Conservation (phyloP, 1,140 invertebrate genomes). For the Hirudo medicinalis region DNA sequence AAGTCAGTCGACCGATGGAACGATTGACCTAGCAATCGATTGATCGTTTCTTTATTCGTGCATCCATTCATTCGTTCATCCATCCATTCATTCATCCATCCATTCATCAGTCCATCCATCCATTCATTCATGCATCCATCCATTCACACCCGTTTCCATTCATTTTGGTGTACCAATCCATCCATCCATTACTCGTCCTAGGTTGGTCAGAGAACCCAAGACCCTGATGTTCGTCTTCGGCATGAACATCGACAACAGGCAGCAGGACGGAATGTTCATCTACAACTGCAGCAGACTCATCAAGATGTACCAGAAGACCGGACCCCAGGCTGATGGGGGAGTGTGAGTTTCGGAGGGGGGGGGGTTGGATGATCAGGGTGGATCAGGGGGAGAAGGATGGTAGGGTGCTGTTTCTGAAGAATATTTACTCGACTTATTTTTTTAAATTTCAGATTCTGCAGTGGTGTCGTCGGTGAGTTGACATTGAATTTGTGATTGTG, state of each 20-base stretch:
- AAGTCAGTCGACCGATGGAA: slow-evolving; percentile 28
- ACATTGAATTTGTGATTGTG: not conserved
- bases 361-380: not conserved
- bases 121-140: no score
- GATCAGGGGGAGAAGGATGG: not conserved
- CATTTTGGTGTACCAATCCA: no score
- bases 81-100: no score
- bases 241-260: slow-evolving; percentile 39
- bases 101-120: no score
- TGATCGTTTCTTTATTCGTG: not conserved
- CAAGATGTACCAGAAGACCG: slow-evolving; percentile 43
- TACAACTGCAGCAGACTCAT: slow-evolving; percentile 43
- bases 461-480: slow-evolving; percentile 35
- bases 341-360: slow-evolving; percentile 31
- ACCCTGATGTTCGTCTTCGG: slow-evolving; percentile 41
- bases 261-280: slow-evolving; percentile 41
- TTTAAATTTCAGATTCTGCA: slow-evolving; percentile 32
- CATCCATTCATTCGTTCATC: no score
- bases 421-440: not conserved
- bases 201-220: slow-evolving; percentile 40
- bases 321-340: slow-evolving; percentile 39
- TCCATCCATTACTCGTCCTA: slow-evolving; percentile 16
- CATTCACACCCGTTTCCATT: no score
- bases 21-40: not conserved
- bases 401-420: not conserved